These are phyloP conservation scores for Epinephelus awoara DNA, from an alignment of 2,797 vertebrate species.

Conservation along the genomic window DNA sequence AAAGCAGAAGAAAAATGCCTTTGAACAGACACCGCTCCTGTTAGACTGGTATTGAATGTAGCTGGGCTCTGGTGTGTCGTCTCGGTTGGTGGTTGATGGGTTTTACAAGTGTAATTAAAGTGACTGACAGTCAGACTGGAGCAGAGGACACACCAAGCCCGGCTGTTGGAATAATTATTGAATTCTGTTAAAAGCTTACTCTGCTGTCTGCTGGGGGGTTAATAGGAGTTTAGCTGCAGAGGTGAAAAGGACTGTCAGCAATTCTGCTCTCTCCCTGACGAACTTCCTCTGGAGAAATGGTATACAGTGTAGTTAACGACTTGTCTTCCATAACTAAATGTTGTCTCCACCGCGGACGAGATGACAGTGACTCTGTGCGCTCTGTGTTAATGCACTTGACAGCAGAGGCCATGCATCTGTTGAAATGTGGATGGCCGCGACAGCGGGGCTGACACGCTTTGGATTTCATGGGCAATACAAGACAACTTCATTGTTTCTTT, in stretches of 20 bases:
- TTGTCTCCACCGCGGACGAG: neutral
- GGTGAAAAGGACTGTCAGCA: conserved; percentile 30
- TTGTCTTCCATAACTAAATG: neutral
- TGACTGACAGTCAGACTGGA: conserved; percentile 59
- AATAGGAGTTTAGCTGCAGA: conserved; percentile 47
- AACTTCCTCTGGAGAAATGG: conserved; percentile 17
- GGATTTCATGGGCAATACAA: neutral
- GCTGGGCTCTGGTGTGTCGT: conserved; percentile 28
- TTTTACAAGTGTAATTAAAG: conserved; percentile 75
- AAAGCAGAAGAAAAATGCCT: conserved; percentile 4
- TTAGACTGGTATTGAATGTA: conserved; percentile 29
- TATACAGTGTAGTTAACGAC: neutral
- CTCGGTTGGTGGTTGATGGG: conserved; percentile 54
- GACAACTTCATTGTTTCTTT: conserved; percentile 24
- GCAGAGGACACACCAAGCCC: conserved; percentile 36
- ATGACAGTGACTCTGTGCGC: conserved; percentile 5
- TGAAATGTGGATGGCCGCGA: conserved; percentile 32
- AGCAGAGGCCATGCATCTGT: conserved; percentile 5
- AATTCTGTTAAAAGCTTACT: conserved; percentile 63
- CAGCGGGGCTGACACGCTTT: conserved; percentile 8
- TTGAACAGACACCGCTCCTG: conserved; percentile 10
- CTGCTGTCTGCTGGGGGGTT: conserved; percentile 27
- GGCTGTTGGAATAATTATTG: conserved; percentile 66
- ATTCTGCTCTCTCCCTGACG: neutral
- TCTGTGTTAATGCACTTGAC: conserved; percentile 28